Evolutionary conservation across 2,888 invertebrate genomes (phyloP), one percentile per base, ranked within the genome.

Genomic region (Tetragonisca angustula): DNA sequence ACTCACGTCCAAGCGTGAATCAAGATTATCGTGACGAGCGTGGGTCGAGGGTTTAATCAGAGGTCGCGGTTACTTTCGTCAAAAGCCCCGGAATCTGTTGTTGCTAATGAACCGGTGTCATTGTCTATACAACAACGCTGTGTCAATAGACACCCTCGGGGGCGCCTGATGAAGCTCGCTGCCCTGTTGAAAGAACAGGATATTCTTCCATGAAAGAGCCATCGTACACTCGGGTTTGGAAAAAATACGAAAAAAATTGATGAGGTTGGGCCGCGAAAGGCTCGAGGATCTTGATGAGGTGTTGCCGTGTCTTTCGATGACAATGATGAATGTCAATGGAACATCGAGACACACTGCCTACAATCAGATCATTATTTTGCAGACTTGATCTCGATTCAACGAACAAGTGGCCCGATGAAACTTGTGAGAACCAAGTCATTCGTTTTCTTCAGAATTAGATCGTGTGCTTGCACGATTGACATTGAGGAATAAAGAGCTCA

Each of bases 21-120:
- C 32, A 21, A 5, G 6, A 5, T 43, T 56, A 19, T n/a, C 4
- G n/a, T n/a, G n/a, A n/a, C 21, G n/a, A 43, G 15, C 21, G 5
- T 70, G 6, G 36, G 6, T n/a, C 36, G 9, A 36, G 36, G 17
- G 21, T 59, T 73, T 50, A 19, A 61, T 64, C 52, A 27, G 62
- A n/a, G n/a, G 24, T 27, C 64, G 52, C 15, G 36, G 19, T 32
- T 9, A 36, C 32, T 5, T 17, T 32, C 32, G 21, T 64, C 13
- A 5, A 64, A 64, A 13, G 50, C 50, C 15, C 32, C 50, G 49
- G 50, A 21, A 52, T 21, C 4, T 64, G 21, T 49, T 17, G 19
- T 21, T 13, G 62, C 32, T 62, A 62, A 73, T 32, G 64, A 73
- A 73, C 50, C 50, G 2, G 50, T 19, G 61, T 50, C 49, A 62